Evolutionary conservation across 2,797 vertebrate genomes (phyloP), one percentile per base, ranked within the genome.

Genomic region (Prunella strophiata): DNA sequence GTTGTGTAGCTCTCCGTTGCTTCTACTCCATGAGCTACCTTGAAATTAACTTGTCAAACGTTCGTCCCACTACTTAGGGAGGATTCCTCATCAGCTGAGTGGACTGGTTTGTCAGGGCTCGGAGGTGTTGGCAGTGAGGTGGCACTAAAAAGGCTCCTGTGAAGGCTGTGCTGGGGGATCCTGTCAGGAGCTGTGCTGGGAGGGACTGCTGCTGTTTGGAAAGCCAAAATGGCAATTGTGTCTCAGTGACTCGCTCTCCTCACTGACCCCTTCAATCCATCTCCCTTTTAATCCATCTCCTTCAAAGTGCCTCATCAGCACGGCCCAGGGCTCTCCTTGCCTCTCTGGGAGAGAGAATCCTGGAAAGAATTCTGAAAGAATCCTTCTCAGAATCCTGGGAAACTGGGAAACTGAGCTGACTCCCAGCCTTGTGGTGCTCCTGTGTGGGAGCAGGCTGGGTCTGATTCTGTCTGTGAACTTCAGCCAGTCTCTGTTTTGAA

Each of bases 1-100:
- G n/a, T 81, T 90, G 38, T 85, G 59, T 91, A 88, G 67, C 68
- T 94, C 93, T 86, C 40, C 3, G 4, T 92, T 84, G 66, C 52
- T 86, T 73, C 76, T 88, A n/a, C 67, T 94, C 66, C 76, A 57
- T 32, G 85, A 97, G 85, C 85, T 94, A 91, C 94, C 96, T 96
- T 76, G 91, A 94, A 96, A 96, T 96, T 90, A 88, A 88, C 83
- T 95, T 96, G 88, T 93, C 94, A 96, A 88, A 63, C 0, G 3
- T 79, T 88, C 13, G 0, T 91, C 85, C 80, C 61, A 54, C 89
- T 77, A 36, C 83, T 96, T 82, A 84, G 63, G 85, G 85, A 93
- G 72, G 91, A 48, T 54, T 90, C 80, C 71, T 81, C 76, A 79
- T 84, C 83, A 92, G 83, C 81, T 81, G 89, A 67, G 70, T 76